Evolutionary conservation across 2,888 invertebrate genomes (phyloP).

Genomic region (Zygaena filipendulae): DNA sequence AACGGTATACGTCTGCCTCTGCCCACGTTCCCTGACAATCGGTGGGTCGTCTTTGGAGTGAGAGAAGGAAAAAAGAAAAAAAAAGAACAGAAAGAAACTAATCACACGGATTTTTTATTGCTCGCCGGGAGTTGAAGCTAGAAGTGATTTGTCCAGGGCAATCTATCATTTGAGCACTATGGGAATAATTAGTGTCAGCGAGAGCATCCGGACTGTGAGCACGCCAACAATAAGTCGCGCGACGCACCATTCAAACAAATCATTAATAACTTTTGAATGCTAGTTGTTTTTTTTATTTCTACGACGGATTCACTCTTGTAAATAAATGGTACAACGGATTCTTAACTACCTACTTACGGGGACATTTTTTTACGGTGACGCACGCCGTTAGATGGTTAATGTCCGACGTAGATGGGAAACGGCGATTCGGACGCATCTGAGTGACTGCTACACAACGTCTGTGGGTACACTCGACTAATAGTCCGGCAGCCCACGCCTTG

Average conservation of each 20-base stretch:
- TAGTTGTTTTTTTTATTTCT: constrained; percentile 63
- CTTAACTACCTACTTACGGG: constrained; percentile 63
- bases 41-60: constrained; percentile 37
- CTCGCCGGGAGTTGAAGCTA: constrained; percentile 37
- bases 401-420: constrained; percentile 24
- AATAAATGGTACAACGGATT: constrained; percentile 62
- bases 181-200: constrained; percentile 68
- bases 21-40: constrained; percentile 47
- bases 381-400: constrained; percentile 41
- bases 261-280: constrained; percentile 65
- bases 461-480: too few species aligned
- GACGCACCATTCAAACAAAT: constrained; percentile 65
- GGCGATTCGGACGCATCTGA: too few species aligned
- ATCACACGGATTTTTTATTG: constrained; percentile 55
- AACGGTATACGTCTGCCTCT: constrained; percentile 33
- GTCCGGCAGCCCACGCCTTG: too few species aligned
- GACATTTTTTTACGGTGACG: constrained; percentile 46
- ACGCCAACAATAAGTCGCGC: constrained; percentile 57
- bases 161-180: constrained; percentile 66
- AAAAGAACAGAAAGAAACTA: constrained; percentile 53
- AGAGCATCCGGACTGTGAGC: constrained; percentile 55
- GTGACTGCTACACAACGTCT: too few species aligned
- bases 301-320: constrained; percentile 60
- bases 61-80: too few species aligned
- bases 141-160: constrained; percentile 65